A percentile compares a stretch with the other conserved stretches of the same genome.
These are phyloP conservation scores for Aythya baeri DNA, from an alignment of 2,113 vertebrate genomes.

Conservation along the genomic window DNA sequence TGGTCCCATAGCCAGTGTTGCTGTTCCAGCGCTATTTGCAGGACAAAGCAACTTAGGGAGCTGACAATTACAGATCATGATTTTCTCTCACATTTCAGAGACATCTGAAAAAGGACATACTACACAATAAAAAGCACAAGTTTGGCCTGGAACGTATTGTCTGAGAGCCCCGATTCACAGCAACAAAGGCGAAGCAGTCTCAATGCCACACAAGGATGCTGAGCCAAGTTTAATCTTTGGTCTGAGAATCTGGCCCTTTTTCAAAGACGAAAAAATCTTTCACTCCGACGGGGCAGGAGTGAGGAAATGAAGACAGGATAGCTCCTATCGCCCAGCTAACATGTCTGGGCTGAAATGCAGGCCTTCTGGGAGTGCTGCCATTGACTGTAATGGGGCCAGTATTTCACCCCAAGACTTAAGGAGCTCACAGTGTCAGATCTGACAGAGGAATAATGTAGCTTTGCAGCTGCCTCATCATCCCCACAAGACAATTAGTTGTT, in stretches of 20 bases:
- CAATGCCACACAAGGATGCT: conserved; percentile 37
- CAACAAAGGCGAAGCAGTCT: conserved; percentile 35
- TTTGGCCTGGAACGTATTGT: conserved; percentile 24
- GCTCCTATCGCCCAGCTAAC: conserved; percentile 54
- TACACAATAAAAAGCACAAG: conserved; percentile 11
- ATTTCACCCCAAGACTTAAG: conserved; percentile 46
- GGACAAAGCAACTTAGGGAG: conserved; percentile 5
- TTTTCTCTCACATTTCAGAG: conserved; percentile 13
- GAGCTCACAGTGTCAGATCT: conserved; percentile 35
- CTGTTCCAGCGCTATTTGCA: neutral
- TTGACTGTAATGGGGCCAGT: conserved; percentile 24
- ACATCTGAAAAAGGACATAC: neutral
- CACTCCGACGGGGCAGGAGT: conserved; percentile 10
- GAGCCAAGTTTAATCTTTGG: conserved; percentile 58
- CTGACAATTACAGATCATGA: neutral
- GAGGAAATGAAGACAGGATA: conserved; percentile 60
- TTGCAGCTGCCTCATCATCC: conserved; percentile 64
- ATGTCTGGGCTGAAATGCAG: conserved; percentile 5
- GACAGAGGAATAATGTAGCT: conserved; percentile 4
- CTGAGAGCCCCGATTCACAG: conserved; percentile 32
- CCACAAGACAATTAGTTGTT: conserved; percentile 67
- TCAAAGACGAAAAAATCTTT: conserved; percentile 53
- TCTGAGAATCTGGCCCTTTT: conserved; percentile 48
- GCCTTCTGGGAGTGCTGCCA: conserved; percentile 53
- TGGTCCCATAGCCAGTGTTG: neutral